Base-by-base conservation (phyloP, 1,140 invertebrate species). In the Branchinecta lindahli region DNA sequence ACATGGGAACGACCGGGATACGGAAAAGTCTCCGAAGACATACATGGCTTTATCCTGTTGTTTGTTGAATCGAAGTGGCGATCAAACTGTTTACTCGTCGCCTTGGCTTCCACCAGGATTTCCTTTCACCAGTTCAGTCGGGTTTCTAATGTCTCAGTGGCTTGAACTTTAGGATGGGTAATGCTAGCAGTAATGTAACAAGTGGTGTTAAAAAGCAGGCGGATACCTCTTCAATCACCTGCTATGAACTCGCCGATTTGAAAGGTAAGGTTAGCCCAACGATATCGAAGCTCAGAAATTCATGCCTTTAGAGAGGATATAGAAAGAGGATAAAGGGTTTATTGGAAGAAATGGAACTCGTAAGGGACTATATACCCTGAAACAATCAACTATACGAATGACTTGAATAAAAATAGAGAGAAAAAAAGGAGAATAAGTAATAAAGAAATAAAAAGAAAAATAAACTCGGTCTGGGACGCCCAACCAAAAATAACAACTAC, bases 131-230 rank as follows among this genome's bases (percentile, higher is more conserved):
- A 61, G 52, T 61, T 61, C 12, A 12, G 12, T 20, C 2, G 2
- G 52, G 52, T 20, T 61, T 61, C 52, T 15, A 61, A 61, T 15
- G 52, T 61, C 18, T 61, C 52, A 15, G 12, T 61, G 33, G 33
- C 33, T 33, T 33, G 33, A 33, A 33, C 33, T 33, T 33, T 33
- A 33, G 33, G 68, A 92, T 94, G 91, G 92, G 92, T 75, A 94
- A 94, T 84, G 91, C 91, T 4, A 90, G 93, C 75, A 93, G 91
- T 75, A 92, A 93, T 80, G 91, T 94, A 8, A 88, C 90, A 0
- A 91, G 89, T 78, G 90, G 90, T 68, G 91, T 94, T 0, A 94
- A 94, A 78, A 93, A 93, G 73, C 91, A 94, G 77, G 91, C 91
- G 0, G 91, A 90, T 46, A 85, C 86, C 10, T 67, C 68, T 6